phyloP scores from a whole-genome alignment of 2,888 invertebrate species.

The Macaria liturata region DNA sequence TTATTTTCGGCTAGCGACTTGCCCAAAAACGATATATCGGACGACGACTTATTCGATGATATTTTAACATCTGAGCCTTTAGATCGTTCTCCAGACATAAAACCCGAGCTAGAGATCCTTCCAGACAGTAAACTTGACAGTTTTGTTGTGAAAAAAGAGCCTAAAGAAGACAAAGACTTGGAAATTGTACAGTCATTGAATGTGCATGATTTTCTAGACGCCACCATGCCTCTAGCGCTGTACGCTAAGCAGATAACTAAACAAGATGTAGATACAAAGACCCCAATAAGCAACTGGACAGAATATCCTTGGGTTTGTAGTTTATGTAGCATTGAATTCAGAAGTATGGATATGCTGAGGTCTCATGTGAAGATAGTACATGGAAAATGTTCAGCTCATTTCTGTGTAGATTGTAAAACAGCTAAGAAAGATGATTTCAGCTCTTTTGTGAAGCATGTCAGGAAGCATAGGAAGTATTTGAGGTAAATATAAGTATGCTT shows the following conservation, averaged over 20 bases:
- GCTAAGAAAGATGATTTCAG: slow-evolving; percentile 85
- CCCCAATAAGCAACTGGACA: slow-evolving; percentile 52
- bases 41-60: slow-evolving; percentile 63
- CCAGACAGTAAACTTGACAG: slow-evolving; percentile 4
- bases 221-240: slow-evolving; percentile 59
- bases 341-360: slow-evolving; percentile 70
- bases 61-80: slow-evolving; percentile 40
- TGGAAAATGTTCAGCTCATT: slow-evolving; percentile 84
- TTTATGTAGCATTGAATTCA: slow-evolving; percentile 67
- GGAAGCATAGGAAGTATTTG: slow-evolving; percentile 84
- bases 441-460: slow-evolving; percentile 85
- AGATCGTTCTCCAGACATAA: slow-evolving; percentile 39
- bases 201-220: slow-evolving; percentile 64
- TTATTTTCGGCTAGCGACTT: slow-evolving; percentile 44
- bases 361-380: slow-evolving; percentile 85
- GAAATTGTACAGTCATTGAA: slow-evolving; percentile 40
- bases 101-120: slow-evolving; percentile 36
- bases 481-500: slow-evolving; percentile 56
- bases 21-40: slow-evolving; percentile 48
- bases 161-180: slow-evolving; percentile 55
- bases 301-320: slow-evolving; percentile 73
- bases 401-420: slow-evolving; percentile 85
- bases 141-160: slow-evolving; percentile 58
- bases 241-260: slow-evolving; percentile 63
- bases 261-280: slow-evolving; percentile 43